Percentiles rank a stretch among this genome's conserved stretches.
Evolutionary conservation across 2,797 vertebrate genomes (phyloP).

Genomic region (Mareca penelope): DNA sequence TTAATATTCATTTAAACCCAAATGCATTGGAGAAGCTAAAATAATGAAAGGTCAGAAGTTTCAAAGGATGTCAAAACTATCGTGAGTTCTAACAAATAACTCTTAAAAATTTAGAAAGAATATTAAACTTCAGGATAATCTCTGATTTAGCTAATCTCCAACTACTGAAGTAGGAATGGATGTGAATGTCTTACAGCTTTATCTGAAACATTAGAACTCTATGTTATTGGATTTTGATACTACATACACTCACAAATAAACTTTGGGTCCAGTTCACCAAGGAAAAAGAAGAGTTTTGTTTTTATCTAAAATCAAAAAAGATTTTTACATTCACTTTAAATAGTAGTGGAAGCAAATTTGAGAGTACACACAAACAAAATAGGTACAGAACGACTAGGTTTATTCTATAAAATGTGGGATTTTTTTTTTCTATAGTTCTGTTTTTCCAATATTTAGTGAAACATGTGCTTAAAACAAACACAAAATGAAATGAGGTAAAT

Average conservation of each 20-base stretch:
- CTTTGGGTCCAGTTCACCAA: background rate
- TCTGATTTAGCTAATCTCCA: background rate
- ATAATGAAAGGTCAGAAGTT: background rate
- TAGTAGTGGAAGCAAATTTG: background rate
- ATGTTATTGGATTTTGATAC: fast-evolving
- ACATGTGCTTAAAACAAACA: background rate
- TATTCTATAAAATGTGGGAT: background rate
- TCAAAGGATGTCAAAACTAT: background rate
- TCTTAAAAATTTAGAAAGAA: background rate
- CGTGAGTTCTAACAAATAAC: background rate
- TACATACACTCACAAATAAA: background rate
- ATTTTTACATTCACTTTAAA: background rate
- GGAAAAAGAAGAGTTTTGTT: background rate
- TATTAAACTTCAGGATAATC: background rate
- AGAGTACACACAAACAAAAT: background rate
- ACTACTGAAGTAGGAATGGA: background rate
- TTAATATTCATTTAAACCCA: background rate
- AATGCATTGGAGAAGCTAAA: background rate
- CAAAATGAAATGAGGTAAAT: background rate
- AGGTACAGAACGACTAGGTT: background rate
- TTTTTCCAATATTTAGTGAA: background rate
- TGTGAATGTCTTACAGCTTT: background rate
- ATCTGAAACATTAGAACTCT: background rate
- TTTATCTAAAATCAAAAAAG: background rate
- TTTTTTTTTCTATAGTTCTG: background rate